Conservation (phyloP, 2,888 invertebrate genomes). For the Galerucella nymphaeae region DNA sequence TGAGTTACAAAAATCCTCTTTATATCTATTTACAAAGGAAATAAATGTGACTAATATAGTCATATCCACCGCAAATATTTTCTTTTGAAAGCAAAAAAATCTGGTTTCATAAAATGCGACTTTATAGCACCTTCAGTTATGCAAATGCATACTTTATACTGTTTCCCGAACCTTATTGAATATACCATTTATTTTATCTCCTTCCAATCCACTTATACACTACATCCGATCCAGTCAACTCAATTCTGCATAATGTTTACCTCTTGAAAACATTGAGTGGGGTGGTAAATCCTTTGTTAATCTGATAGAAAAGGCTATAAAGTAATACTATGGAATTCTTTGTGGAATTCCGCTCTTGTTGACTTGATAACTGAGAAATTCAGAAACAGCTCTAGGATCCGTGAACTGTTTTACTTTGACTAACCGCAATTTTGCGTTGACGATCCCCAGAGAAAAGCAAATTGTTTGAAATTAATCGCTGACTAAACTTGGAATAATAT, state of each 20-base stretch:
- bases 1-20: too few species aligned
- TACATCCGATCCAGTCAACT: slow-evolving; percentile 22
- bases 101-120: slow-evolving; percentile 8
- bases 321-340: slow-evolving; percentile 10
- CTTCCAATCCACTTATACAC: slow-evolving; percentile 27
- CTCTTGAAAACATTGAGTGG: slow-evolving; percentile 23
- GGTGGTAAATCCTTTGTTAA: slow-evolving; percentile 26
- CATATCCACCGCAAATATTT: neutral
- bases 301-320: slow-evolving; percentile 23
- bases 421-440: neutral
- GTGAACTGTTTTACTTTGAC: neutral
- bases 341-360: slow-evolving; percentile 10
- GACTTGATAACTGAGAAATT: neutral
- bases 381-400: neutral
- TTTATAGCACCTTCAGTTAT: slow-evolving; percentile 22
- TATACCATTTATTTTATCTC: slow-evolving; percentile 28
- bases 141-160: slow-evolving; percentile 20
- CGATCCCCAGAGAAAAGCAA: neutral
- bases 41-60: neutral
- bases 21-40: too few species aligned
- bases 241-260: slow-evolving; percentile 27
- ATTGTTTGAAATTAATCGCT: neutral
- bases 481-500: neutral
- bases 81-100: neutral
- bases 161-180: slow-evolving; percentile 21